Evolutionary conservation across 2,797 vertebrate species (phyloP).

Genomic region (Graptemys geographica): DNA sequence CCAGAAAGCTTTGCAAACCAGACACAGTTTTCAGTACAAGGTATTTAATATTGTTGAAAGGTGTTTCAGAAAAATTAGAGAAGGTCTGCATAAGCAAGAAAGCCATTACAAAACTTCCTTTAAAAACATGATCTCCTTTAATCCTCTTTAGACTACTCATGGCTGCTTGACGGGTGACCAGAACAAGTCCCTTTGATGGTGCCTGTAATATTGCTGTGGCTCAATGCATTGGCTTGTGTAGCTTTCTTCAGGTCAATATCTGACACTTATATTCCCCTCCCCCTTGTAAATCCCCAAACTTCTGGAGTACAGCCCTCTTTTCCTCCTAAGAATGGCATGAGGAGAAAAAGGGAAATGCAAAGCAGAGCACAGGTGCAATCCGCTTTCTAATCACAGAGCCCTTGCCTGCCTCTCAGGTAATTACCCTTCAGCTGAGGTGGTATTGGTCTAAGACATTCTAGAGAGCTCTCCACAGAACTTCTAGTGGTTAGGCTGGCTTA

Average conservation of each 20-base stretch:
- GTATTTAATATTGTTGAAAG: neutral
- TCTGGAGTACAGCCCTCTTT: neutral
- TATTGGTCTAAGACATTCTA: neutral
- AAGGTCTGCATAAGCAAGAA: rapidly evolving
- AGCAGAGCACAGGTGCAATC: neutral
- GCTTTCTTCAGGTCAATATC: neutral
- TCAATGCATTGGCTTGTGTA: neutral
- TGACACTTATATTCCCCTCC: neutral
- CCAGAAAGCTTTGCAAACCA: no score
- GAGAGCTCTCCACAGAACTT: rapidly evolving
- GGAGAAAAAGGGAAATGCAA: neutral
- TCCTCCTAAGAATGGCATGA: neutral
- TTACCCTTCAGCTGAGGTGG: neutral
- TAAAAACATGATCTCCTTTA: neutral
- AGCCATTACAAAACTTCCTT: neutral
- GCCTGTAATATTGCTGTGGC: neutral
- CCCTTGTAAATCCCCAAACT: neutral
- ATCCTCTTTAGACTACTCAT: neutral
- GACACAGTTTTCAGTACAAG: neutral
- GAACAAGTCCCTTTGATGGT: rapidly evolving
- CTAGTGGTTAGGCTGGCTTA: neutral
- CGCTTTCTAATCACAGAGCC: neutral
- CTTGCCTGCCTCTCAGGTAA: neutral
- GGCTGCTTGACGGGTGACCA: neutral
- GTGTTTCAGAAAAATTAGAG: neutral